Evolutionary conservation across 2,888 invertebrate genomes (phyloP), one percentile per base, ranked within the genome.

Genomic region (Hirtodrosophila trivittata): DNA sequence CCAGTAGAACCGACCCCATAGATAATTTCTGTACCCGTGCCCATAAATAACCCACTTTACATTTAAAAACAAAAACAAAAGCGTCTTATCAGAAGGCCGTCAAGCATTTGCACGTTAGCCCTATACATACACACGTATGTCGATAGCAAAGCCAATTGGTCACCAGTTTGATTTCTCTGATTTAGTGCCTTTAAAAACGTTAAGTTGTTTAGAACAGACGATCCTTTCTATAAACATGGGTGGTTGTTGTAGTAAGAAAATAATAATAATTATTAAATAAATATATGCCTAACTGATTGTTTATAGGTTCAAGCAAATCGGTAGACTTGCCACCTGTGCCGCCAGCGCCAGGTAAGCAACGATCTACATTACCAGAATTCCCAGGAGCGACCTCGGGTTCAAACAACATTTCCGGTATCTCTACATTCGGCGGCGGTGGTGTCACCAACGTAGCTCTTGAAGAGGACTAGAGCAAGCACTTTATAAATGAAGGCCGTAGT

Each of bases 321-420:
- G 83, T 86, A 0, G 87, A 86, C 51, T 68, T 86, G 52, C 83
- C 87, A 30, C 39, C 78, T 14, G 85, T 86, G 46, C 84, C 84
- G 0, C 66, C 84, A n/a, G 81, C 87, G 14, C 66, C 73, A 9
- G 64, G 63, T 1, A 86, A 69, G 18, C 68, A 71, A 28, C 42
- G 65, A 8, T 49, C 59, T 0, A 71, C 69, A 4, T 39, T 81
- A 8, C 84, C 81, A 1, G 84, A 86, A 46, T 83, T 83, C 35
- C 72, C 78, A 10, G 55, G 49, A 8, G 32, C 46, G 7, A 64
- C 51, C 5, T 35, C 59, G 0, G 58, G 57, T 16, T 41, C 43
- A 3, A 26, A 37, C 42, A 43, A 43, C 25, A 45, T 37, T 45
- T 49, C 84, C 1, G 68, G 54, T 10, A 72, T 62, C 28, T 33